phyloP scores from a whole-genome alignment of 2,113 vertebrate species.

The Cyanistes caeruleus region DNA sequence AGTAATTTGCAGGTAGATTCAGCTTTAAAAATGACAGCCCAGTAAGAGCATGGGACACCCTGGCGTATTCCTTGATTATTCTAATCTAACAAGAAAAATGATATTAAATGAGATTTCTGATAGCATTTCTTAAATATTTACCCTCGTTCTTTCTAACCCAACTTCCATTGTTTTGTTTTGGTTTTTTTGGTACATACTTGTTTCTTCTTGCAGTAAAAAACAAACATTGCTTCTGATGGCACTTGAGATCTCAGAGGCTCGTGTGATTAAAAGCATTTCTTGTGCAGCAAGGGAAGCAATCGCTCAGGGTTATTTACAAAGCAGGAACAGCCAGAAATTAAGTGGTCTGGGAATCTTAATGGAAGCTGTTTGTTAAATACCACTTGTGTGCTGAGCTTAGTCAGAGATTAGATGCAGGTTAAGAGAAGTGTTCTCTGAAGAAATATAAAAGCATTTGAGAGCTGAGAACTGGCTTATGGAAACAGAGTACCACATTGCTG shows the following conservation, averaged over 20 bases:
- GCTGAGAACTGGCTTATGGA: not conserved
- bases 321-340: not conserved
- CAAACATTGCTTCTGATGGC: not conserved
- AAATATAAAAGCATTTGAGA: not conserved
- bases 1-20: not conserved
- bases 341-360: not conserved
- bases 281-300: not conserved
- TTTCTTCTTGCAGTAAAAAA: not conserved
- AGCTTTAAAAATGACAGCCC: not conserved
- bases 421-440: not conserved
- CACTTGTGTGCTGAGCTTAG: not conserved
- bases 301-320: not conserved
- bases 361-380: not conserved
- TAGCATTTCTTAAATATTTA: not conserved
- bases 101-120: not conserved
- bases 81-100: not conserved
- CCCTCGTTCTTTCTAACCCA: not conserved
- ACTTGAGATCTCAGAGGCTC: not conserved
- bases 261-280: not conserved
- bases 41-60: not conserved
- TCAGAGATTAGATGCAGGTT: slow-evolving; percentile 9
- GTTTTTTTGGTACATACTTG: not conserved
- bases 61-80: not conserved
- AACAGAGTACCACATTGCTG: not conserved
- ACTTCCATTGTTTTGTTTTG: not conserved